Evolutionary conservation across 2,888 invertebrate genomes (phyloP).

Genomic region (Thera obeliscata): DNA sequence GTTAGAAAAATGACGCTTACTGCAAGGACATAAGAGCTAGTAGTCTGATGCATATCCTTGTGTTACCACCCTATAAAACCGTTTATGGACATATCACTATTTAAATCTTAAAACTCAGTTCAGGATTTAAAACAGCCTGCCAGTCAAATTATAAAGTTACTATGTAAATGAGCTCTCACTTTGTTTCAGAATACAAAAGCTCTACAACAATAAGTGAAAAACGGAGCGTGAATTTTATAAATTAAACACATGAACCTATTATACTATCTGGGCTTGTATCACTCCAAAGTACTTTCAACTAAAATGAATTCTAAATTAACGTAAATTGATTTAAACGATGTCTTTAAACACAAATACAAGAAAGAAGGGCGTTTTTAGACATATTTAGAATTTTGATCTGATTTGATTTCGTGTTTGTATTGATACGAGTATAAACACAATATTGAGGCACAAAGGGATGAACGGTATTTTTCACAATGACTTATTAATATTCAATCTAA

Average conservation of each 20-base stretch:
- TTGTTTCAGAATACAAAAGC: conserved; percentile 29
- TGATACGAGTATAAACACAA: background rate
- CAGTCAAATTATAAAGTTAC: conserved; percentile 15
- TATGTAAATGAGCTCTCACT: conserved; percentile 23
- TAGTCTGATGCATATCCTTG: too few relatives aligned
- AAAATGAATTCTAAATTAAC: conserved; percentile 4
- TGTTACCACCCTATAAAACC: too few relatives aligned
- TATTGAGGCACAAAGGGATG: background rate
- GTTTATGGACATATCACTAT: too few relatives aligned
- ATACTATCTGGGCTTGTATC: background rate
- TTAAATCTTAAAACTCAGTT: background rate
- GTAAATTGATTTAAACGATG: too few relatives aligned
- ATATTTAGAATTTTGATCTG: background rate
- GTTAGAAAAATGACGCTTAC: too few relatives aligned
- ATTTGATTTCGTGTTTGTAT: background rate
- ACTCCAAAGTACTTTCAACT: background rate
- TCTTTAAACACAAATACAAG: too few relatives aligned
- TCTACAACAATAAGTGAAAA: conserved; percentile 33
- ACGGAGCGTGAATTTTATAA: conserved; percentile 32
- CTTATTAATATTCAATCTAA: conserved; percentile 8
- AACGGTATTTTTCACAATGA: background rate
- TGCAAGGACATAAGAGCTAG: too few relatives aligned
- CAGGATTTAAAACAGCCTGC: background rate
- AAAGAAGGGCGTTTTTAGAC: too few relatives aligned
- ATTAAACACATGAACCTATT: conserved; percentile 24